These are phyloP conservation scores for Pachypsylla venusta DNA, from an alignment of 1,140 invertebrate genomes.

Conservation along the genomic window DNA sequence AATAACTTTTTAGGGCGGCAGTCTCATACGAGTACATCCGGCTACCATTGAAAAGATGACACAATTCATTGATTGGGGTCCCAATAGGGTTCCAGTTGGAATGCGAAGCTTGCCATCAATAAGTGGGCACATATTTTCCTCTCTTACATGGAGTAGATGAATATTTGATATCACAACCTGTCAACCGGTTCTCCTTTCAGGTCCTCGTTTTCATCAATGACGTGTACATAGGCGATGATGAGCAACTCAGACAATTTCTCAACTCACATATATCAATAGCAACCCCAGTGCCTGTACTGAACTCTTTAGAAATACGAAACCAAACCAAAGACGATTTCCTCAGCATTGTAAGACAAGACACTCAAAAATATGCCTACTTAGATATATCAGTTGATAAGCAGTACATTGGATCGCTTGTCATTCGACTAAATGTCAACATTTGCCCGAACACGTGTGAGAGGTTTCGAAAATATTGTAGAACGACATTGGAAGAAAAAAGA, in stretches of 20 bases:
- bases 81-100: no score
- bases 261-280: not conserved
- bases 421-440: not conserved
- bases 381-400: not conserved
- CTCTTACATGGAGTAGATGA: no score
- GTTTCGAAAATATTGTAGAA: not conserved
- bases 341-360: not conserved
- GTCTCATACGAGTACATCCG: no score
- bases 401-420: not conserved
- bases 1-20: no score
- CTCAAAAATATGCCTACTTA: not conserved
- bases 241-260: not conserved
- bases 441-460: not conserved
- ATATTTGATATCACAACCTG: no score
- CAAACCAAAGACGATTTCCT: not conserved
- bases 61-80: no score
- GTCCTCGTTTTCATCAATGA: slow-evolving; percentile 1
- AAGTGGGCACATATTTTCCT: no score
- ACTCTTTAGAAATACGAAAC: not conserved
- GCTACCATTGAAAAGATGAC: no score
- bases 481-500: not conserved
- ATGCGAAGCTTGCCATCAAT: no score
- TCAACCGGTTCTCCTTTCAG: no score
- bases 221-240: slow-evolving; percentile 2
- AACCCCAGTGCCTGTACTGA: not conserved